A percentile compares a stretch with the other conserved stretches of the same genome.
phyloP scores from a whole-genome alignment of 2,113 vertebrate genomes.

The Thalassarche chlororhynchos region DNA sequence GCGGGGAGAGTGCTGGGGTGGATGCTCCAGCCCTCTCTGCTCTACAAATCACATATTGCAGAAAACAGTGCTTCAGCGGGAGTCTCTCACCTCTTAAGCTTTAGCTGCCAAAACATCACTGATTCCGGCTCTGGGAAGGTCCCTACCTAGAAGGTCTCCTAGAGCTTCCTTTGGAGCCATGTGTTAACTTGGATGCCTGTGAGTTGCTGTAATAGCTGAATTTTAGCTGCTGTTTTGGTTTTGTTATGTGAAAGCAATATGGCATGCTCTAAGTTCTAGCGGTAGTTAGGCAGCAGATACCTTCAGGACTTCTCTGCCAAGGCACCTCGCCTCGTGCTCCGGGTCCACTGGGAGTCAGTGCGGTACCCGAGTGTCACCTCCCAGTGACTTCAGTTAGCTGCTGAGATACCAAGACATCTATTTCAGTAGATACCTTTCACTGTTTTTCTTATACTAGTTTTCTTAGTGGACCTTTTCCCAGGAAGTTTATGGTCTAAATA shows the following conservation, averaged over 20 bases:
- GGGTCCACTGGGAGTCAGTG: neutral
- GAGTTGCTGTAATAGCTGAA: neutral
- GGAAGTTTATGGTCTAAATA: neutral
- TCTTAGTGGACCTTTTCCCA: neutral
- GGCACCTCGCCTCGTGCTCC: fast-evolving
- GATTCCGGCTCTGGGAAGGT: neutral
- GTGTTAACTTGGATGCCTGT: neutral
- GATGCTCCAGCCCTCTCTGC: neutral
- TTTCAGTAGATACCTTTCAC: neutral
- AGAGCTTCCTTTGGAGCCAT: neutral
- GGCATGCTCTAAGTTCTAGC: neutral
- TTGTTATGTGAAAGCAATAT: neutral
- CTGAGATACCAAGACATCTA: neutral
- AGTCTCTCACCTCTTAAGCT: neutral
- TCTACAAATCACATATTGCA: fast-evolving
- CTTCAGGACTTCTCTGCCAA: neutral
- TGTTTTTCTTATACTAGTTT: neutral
- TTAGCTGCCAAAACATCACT: neutral
- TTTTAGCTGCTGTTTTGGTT: neutral
- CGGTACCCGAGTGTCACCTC: neutral
- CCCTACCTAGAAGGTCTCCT: neutral
- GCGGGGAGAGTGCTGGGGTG: neutral
- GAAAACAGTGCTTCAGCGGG: neutral
- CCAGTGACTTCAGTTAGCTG: neutral
- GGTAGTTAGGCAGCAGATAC: neutral